phyloP scores from a whole-genome alignment of 2,113 vertebrate genomes.

The Heterocephalus glaber region DNA sequence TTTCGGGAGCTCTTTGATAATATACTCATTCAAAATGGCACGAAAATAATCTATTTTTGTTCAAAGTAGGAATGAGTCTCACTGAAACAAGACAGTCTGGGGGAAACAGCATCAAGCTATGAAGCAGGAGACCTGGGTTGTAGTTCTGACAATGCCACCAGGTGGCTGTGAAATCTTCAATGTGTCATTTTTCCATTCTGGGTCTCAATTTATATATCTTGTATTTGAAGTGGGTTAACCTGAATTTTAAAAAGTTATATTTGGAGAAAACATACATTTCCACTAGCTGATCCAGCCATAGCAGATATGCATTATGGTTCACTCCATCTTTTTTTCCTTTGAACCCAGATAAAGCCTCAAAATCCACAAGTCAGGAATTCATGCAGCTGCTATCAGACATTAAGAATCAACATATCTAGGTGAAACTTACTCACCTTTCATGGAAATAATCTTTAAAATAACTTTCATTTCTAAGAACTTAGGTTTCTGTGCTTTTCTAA shows the following conservation, averaged over 20 bases:
- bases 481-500: neutral
- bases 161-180: neutral
- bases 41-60: neutral
- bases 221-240: neutral
- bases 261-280: neutral
- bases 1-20: neutral
- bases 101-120: neutral
- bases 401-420: neutral
- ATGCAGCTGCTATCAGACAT: neutral
- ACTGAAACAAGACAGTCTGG: neutral
- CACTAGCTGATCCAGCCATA: neutral
- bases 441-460: neutral
- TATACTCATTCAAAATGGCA: conserved; percentile 9
- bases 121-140: neutral
- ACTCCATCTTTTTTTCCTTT: neutral
- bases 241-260: neutral
- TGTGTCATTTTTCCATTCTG: conserved; percentile 1
- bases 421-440: neutral
- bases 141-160: conserved; percentile 23
- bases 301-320: neutral
- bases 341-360: conserved; percentile 1
- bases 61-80: neutral
- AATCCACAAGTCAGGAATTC: neutral
- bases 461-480: neutral
- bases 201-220: neutral